These are phyloP conservation scores for Spinus olivaceus DNA, from an alignment of 2,797 vertebrate species.

Conservation along the genomic window DNA sequence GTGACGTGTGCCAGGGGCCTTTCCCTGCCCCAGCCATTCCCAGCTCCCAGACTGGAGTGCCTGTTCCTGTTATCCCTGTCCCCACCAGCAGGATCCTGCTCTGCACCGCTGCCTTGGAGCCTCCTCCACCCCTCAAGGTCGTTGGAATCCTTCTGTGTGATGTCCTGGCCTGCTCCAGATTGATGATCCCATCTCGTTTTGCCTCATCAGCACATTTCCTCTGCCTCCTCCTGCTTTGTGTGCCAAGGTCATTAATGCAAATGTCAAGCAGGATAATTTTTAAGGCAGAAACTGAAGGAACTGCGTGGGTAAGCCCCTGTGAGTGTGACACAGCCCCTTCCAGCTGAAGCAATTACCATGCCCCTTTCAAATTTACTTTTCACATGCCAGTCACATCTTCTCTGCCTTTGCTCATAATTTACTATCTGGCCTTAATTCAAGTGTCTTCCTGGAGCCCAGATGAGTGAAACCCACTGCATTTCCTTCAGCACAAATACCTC, in stretches of 20 bases:
- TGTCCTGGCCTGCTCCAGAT: background rate
- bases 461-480: background rate
- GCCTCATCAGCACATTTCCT: constrained; percentile 21
- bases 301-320: background rate
- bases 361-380: background rate
- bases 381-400: background rate
- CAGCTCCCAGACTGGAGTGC: background rate
- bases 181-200: background rate
- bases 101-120: background rate
- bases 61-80: background rate
- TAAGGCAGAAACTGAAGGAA: background rate
- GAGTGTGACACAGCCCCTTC: background rate
- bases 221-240: background rate
- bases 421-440: background rate
- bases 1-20: background rate
- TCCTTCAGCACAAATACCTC: background rate
- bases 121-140: constrained; percentile 15
- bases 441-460: background rate
- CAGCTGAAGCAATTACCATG: background rate
- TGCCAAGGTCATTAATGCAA: constrained; percentile 38
- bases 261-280: constrained; percentile 10
- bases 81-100: fast-evolving
- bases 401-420: constrained; percentile 1
- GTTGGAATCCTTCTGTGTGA: background rate
- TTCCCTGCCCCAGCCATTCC: background rate